Evolutionary conservation across 2,797 vertebrate species (phyloP).

Genomic region (Darevskia nairensis): DNA sequence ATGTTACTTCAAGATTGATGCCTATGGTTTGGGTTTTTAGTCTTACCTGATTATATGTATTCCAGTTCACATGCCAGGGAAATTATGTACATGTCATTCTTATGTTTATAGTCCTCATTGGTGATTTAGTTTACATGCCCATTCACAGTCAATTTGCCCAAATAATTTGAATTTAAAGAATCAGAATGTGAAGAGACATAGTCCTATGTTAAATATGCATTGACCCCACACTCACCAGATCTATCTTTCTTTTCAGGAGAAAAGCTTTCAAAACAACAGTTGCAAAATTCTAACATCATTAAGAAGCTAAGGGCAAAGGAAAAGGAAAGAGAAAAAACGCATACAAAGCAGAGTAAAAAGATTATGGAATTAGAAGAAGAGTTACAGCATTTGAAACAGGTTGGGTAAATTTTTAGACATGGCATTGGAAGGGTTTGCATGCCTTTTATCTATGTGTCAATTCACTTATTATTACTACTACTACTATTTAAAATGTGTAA

Average conservation of each 20-base stretch:
- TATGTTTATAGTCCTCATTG: not conserved
- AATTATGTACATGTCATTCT: not conserved
- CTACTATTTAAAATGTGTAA: not conserved
- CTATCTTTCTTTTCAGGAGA: constrained; percentile 82
- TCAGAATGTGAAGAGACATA: no score
- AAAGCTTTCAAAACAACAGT: constrained; percentile 97
- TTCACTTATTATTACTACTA: not conserved
- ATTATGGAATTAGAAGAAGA: constrained; percentile 92
- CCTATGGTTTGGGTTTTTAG: not conserved
- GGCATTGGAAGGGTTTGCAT: not conserved
- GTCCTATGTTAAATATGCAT: not conserved
- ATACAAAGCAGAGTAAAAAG: constrained; percentile 89
- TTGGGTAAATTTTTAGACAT: constrained; percentile 51
- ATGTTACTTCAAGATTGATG: not conserved
- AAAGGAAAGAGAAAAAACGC: constrained; percentile 88
- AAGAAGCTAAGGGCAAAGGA: constrained; percentile 97
- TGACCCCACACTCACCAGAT: not conserved
- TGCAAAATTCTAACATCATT: constrained; percentile 97
- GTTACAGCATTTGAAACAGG: constrained; percentile 91
- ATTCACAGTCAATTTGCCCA: no score
- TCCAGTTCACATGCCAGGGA: not conserved
- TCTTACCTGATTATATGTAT: not conserved
- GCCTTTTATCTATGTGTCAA: not conserved
- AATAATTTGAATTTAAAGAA: not conserved
- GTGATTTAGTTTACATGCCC: not conserved